These are phyloP conservation scores for Alitta virens DNA, from an alignment of 2,888 invertebrate genomes.

Conservation along the genomic window DNA sequence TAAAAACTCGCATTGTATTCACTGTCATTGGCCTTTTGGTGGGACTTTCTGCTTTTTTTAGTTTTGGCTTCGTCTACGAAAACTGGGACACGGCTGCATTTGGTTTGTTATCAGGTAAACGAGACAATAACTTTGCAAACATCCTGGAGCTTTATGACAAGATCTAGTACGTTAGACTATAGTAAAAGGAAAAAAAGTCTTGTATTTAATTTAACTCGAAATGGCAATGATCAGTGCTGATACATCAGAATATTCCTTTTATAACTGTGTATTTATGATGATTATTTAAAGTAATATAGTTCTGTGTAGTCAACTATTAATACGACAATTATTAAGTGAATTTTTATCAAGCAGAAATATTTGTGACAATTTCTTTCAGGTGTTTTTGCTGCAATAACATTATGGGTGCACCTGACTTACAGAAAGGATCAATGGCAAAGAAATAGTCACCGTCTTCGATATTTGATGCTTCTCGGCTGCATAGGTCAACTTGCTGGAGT, in stretches of 20 bases:
- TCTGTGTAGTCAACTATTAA: too few relatives aligned
- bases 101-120: conserved; percentile 46
- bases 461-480: conserved; percentile 43
- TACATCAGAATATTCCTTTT: too few relatives aligned
- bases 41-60: conserved; percentile 39
- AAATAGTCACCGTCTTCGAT: conserved; percentile 30
- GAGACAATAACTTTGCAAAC: too few relatives aligned
- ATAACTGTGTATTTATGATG: too few relatives aligned
- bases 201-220: too few relatives aligned
- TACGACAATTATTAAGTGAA: too few relatives aligned
- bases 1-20: conserved; percentile 25
- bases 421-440: conserved; percentile 33
- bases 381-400: conserved; percentile 38
- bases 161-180: too few relatives aligned
- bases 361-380: conserved; percentile 40
- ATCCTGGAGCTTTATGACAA: too few relatives aligned
- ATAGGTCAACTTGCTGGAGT: conserved; percentile 48
- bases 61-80: conserved; percentile 38
- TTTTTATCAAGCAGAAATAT: too few relatives aligned
- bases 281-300: too few relatives aligned
- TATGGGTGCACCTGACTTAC: conserved; percentile 41
- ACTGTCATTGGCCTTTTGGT: conserved; percentile 38
- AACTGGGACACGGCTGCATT: conserved; percentile 47
- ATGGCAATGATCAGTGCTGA: too few relatives aligned
- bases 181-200: too few relatives aligned